Percentiles rank a stretch among this genome's conserved stretches.
These are phyloP conservation scores for Macquaria australasica DNA, from an alignment of 2,113 vertebrate species.

Conservation along the genomic window DNA sequence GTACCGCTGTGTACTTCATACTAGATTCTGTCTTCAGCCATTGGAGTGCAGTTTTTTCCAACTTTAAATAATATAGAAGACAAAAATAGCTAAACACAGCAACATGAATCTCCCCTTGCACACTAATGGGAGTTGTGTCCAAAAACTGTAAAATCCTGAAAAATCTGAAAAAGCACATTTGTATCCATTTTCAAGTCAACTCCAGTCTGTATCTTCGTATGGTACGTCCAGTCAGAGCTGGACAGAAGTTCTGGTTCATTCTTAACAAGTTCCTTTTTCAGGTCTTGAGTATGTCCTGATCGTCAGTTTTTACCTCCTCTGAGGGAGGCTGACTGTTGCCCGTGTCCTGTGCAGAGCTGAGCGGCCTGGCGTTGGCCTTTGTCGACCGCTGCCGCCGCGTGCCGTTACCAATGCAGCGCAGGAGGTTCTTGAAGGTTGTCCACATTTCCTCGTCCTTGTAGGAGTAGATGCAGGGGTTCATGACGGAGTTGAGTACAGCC, in stretches of 20 bases:
- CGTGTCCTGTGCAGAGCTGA: constrained; percentile 85
- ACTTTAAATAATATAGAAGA: constrained; percentile 22
- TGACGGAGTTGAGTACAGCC: constrained; percentile 94
- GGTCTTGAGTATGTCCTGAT: constrained; percentile 64
- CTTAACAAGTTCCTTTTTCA: constrained; percentile 45
- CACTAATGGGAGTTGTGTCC: constrained; percentile 8
- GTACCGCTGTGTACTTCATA: background rate
- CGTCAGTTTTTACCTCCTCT: constrained; percentile 75
- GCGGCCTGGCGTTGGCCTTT: constrained; percentile 85
- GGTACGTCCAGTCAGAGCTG: background rate
- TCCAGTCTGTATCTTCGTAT: constrained; percentile 30
- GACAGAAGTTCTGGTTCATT: constrained; percentile 2
- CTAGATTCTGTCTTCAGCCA: constrained; percentile 26
- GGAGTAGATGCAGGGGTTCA: constrained; percentile 99
- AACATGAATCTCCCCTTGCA: constrained; percentile 10
- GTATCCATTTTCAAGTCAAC: constrained; percentile 45
- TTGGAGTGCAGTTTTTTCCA: background rate
- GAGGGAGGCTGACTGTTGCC: constrained; percentile 74
- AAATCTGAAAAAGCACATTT: constrained; percentile 4
- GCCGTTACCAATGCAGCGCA: constrained; percentile 88
- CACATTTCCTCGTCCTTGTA: constrained; percentile 99
- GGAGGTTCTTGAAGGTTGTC: constrained; percentile 92
- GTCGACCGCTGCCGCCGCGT: constrained; percentile 87
- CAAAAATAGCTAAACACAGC: constrained; percentile 1
- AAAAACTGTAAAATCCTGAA: constrained; percentile 28